A percentile compares a stretch with the other conserved stretches of the same genome.
Evolutionary conservation across 2,888 invertebrate genomes (phyloP).

Genomic region (Artemia sp.): DNA sequence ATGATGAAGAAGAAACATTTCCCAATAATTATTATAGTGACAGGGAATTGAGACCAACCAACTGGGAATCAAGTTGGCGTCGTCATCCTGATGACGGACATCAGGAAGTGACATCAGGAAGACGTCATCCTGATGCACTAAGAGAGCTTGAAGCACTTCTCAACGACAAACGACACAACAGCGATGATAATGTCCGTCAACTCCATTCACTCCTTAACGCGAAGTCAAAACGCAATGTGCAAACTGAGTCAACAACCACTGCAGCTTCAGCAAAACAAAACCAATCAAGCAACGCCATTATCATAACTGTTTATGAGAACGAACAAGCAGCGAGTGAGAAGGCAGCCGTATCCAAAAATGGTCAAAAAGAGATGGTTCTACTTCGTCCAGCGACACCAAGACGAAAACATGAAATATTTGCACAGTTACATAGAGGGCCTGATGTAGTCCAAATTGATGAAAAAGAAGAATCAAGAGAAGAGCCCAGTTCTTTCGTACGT

Average conservation of each 20-base stretch:
- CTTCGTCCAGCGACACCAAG: slow-evolving; percentile 4
- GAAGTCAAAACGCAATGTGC: neutral
- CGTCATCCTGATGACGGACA: neutral
- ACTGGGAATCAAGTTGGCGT: too few species aligned
- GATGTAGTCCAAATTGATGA: too few species aligned
- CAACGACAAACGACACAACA: slow-evolving; percentile 15
- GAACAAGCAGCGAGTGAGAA: slow-evolving; percentile 9
- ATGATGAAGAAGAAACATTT: slow-evolving; percentile 3
- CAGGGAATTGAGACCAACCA: too few species aligned
- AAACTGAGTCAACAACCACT: neutral
- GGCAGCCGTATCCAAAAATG: neutral
- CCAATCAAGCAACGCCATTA: slow-evolving; percentile 3
- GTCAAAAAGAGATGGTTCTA: neutral
- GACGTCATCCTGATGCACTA: neutral
- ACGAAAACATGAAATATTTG: neutral
- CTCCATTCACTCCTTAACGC: slow-evolving; percentile 4
- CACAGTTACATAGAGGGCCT: too few species aligned
- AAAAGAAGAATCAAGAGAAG: too few species aligned
- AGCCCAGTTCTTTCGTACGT: too few species aligned
- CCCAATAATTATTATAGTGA: neutral
- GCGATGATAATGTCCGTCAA: slow-evolving; percentile 12
- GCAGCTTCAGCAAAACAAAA: neutral
- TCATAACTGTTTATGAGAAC: neutral
- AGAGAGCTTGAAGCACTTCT: slow-evolving; percentile 8
- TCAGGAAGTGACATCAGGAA: neutral